Evolutionary conservation across 2,113 vertebrate genomes (phyloP).

Genomic region (Ancistrus triradiatus): DNA sequence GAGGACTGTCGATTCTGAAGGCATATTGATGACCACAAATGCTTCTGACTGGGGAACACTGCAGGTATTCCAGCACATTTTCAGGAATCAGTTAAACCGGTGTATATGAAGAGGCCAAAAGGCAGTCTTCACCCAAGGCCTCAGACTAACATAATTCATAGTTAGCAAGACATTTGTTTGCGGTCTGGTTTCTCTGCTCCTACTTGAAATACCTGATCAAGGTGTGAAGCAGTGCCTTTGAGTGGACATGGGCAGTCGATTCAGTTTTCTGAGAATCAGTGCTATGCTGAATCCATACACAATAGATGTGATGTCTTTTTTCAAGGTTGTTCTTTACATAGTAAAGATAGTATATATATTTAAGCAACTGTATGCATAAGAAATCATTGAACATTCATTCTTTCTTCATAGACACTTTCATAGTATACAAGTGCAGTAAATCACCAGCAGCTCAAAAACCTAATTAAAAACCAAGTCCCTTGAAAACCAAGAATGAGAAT

Average conservation of each 20-base stretch:
- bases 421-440: constrained; percentile 21
- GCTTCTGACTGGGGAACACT: constrained; percentile 67
- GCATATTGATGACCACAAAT: constrained; percentile 68
- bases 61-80: constrained; percentile 69
- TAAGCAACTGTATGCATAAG: too few species aligned
- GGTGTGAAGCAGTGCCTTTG: too few species aligned
- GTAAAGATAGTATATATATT: too few species aligned
- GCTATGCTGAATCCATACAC: too few species aligned
- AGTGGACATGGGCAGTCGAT: too few species aligned
- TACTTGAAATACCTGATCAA: too few species aligned
- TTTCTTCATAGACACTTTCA: constrained; percentile 32
- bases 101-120: too few species aligned
- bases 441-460: constrained; percentile 9
- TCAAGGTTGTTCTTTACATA: too few species aligned
- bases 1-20: constrained; percentile 73
- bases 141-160: neutral
- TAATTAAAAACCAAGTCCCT: constrained; percentile 22
- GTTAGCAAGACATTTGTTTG: too few species aligned
- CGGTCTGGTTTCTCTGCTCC: too few species aligned
- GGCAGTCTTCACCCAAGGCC: neutral
- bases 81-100: neutral
- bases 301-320: too few species aligned
- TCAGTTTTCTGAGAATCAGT: too few species aligned
- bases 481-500: constrained; percentile 25
- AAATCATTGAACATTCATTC: constrained; percentile 37